Evolutionary conservation across 2,888 invertebrate genomes (phyloP).

Genomic region (Congeria kusceri): DNA sequence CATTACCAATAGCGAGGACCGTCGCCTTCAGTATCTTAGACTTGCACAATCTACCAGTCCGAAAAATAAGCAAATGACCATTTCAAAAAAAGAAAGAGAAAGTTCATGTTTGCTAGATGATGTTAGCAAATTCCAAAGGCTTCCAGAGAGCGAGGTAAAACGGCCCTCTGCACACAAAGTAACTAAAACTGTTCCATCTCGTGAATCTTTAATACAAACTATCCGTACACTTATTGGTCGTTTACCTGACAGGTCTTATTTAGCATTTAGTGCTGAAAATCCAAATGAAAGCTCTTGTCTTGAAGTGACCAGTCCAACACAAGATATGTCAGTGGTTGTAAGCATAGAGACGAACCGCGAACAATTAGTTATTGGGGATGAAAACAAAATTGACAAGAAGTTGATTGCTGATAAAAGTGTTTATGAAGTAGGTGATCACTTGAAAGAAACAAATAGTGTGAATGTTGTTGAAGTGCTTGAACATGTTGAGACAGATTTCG

Average conservation of each 20-base stretch:
- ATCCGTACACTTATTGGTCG: constrained; percentile 62
- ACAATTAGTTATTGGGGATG: not conserved
- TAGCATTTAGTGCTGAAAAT: constrained; percentile 35
- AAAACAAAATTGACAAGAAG: no score
- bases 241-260: constrained; percentile 55
- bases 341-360: no score
- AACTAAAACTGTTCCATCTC: constrained; percentile 32
- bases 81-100: not conserved
- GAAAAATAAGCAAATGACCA: constrained; percentile 9
- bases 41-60: constrained; percentile 27
- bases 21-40: constrained; percentile 65
- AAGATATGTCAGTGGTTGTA: not conserved
- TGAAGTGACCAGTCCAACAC: not conserved
- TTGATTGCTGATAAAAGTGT: no score
- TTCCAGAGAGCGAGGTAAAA: constrained; percentile 24
- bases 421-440: no score
- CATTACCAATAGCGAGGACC: constrained; percentile 68
- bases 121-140: constrained; percentile 9
- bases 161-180: constrained; percentile 23
- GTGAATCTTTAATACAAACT: constrained; percentile 54
- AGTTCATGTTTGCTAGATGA: constrained; percentile 27
- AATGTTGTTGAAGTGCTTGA: constrained; percentile 29
- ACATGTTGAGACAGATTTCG: constrained; percentile 16
- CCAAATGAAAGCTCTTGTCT: no score
- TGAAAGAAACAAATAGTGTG: not conserved